Percentiles rank a stretch among this genome's conserved stretches.
These are phyloP conservation scores for Colistium nudipinnis DNA, from an alignment of 2,113 vertebrate species.

Conservation along the genomic window DNA sequence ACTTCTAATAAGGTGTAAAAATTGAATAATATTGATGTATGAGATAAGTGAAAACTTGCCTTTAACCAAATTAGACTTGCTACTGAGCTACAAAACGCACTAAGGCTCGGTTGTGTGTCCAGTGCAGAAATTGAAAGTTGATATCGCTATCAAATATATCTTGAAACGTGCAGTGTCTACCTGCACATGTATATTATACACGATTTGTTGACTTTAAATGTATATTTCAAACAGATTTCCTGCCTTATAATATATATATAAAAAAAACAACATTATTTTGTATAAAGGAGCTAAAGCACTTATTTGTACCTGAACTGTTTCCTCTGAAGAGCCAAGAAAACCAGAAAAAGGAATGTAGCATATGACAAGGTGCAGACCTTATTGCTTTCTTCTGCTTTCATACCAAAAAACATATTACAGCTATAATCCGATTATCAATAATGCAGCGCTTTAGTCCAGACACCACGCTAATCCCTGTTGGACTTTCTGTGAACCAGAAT, in stretches of 20 bases:
- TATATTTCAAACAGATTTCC: conserved; percentile 36
- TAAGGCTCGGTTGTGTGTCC: neutral
- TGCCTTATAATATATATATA: conserved; percentile 60
- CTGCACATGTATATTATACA: conserved; percentile 31
- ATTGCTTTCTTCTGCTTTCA: conserved; percentile 9
- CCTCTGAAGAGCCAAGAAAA: conserved; percentile 15
- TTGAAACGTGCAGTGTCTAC: conserved; percentile 35
- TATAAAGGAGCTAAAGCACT: conserved; percentile 2
- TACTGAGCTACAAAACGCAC: conserved; percentile 3
- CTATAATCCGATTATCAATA: conserved; percentile 3
- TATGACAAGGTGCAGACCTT: neutral
- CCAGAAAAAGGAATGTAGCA: conserved; percentile 34
- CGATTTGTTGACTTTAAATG: conserved; percentile 20
- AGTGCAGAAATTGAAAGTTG: conserved; percentile 6
- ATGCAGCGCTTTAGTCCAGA: neutral
- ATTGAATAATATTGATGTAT: neutral
- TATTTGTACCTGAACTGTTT: conserved; percentile 25
- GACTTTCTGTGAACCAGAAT: neutral
- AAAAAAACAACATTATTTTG: conserved; percentile 10
- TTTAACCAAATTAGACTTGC: neutral
- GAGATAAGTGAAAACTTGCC: conserved; percentile 6
- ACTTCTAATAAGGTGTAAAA: neutral
- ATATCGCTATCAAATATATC: conserved; percentile 1
- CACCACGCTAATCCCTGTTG: neutral
- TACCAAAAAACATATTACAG: conserved; percentile 33